phyloP scores from a whole-genome alignment of 2,797 vertebrate genomes.

The Vultur gryphus region DNA sequence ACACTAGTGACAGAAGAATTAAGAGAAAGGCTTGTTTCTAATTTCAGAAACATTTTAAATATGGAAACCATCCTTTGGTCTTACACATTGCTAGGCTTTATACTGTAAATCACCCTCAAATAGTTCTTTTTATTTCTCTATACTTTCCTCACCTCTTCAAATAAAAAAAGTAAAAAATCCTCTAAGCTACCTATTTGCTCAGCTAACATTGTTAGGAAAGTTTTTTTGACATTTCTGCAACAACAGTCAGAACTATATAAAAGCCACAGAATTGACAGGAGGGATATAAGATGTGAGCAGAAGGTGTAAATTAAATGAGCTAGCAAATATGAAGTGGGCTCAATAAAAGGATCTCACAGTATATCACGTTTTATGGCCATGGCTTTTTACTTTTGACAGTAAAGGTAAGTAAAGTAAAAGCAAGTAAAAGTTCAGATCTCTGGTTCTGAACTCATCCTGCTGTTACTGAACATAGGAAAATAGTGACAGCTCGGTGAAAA shows the following conservation, averaged over 20 bases:
- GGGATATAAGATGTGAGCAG: neutral
- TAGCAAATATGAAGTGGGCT: neutral
- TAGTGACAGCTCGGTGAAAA: neutral
- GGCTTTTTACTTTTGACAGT: neutral
- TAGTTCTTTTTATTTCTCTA: neutral
- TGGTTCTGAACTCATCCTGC: neutral
- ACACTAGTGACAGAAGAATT: neutral
- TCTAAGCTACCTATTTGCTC: neutral
- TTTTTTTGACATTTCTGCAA: neutral
- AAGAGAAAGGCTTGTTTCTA: neutral
- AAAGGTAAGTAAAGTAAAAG: neutral
- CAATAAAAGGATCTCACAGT: neutral
- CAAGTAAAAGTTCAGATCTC: neutral
- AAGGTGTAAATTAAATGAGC: neutral
- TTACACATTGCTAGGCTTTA: neutral
- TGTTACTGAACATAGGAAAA: neutral
- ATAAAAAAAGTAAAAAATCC: neutral
- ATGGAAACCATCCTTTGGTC: neutral
- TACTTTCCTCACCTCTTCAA: neutral
- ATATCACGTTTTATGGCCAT: neutral
- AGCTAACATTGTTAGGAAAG: neutral
- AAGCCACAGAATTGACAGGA: neutral
- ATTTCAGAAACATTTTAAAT: neutral
- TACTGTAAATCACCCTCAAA: neutral
- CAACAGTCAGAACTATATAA: neutral